phyloP scores from a whole-genome alignment of 2,113 vertebrate genomes.

The Centropristis striata region DNA sequence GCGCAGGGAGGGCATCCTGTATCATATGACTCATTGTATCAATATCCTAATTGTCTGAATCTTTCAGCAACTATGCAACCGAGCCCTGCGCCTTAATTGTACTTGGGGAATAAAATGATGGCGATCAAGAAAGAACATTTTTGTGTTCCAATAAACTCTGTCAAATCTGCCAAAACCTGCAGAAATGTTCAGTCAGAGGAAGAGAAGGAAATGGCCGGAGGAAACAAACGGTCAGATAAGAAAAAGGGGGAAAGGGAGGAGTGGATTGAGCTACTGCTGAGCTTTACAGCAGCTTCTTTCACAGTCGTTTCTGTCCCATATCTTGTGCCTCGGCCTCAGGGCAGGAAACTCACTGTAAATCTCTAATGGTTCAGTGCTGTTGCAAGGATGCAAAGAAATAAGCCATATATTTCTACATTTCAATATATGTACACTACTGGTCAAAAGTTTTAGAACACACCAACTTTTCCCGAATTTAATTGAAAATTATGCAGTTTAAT shows the following conservation, averaged over 20 bases:
- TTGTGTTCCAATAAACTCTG: not conserved
- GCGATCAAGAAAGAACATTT: constrained; percentile 13
- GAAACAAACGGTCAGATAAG: constrained; percentile 62
- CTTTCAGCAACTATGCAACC: constrained; percentile 18
- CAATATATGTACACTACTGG: not conserved
- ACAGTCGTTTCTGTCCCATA: constrained; percentile 13
- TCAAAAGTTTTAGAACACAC: no score
- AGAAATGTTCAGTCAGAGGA: constrained; percentile 38
- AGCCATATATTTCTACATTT: not conserved
- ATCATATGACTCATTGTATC: constrained; percentile 15
- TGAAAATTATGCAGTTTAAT: no score
- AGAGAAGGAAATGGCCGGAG: constrained; percentile 47
- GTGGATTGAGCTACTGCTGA: constrained; percentile 18
- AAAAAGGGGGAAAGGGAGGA: constrained; percentile 32
- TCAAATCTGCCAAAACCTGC: constrained; percentile 48
- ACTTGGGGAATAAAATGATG: constrained; percentile 22
- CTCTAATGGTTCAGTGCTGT: not conserved
- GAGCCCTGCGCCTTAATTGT: constrained; percentile 16
- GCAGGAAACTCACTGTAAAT: constrained; percentile 3
- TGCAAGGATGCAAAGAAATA: not conserved
- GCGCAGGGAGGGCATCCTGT: constrained; percentile 1
- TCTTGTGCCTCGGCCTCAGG: not conserved
- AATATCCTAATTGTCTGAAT: constrained; percentile 18
- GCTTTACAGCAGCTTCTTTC: constrained; percentile 12
- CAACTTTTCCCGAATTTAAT: no score